Base-by-base conservation (phyloP, 2,797 vertebrate genomes). In the Lycodopsis pacificus region DNA sequence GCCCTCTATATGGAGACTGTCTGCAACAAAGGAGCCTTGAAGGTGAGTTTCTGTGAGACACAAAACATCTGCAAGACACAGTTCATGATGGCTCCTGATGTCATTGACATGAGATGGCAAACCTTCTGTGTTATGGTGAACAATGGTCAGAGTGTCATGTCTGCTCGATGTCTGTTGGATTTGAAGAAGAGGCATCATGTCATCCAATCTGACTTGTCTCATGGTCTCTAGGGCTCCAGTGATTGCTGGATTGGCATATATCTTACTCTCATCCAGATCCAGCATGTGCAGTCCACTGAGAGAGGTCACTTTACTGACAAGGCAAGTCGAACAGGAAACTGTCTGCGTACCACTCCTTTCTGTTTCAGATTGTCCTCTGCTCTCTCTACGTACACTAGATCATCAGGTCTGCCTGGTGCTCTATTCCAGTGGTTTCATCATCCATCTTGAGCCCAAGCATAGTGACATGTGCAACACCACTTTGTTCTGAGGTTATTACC, bases 61-160 rank as follows among this genome's bases (percentile, higher is more conserved):
- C 53, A 56, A 62, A 61, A 59, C 22, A 68, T 56, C 53, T 27
- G 53, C 57, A 58, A 58, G 32, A 58, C 32, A 59, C 32, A 59
- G 57, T 85, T 59, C 65, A n/a, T 85, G 75, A 7, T 84, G 86
- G 2, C 27, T 65, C 71, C 49, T 80, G 5, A 85, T 51, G 62
- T 84, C 79, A 34, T 46, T 51, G 0, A 73, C 56, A 36, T 86
- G 79, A 73, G 54, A 34, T 11, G 22, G 44, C 9, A 82, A 13
- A 12, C 32, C 57, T 22, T 42, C 36, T 17, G 59, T 42, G 36
- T 62, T 25, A 42, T 25, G n/a, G 53, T 56, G 61, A 44, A 25
- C 14, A 63, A 64, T 64, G 38, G 40, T 64, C 40, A 44, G 22
- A 19, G 34, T 59, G 32, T 51, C 62, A 9, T 19, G 36, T 14